Evolutionary conservation across 2,113 vertebrate species (phyloP).

Genomic region (Ascaphus truei): DNA sequence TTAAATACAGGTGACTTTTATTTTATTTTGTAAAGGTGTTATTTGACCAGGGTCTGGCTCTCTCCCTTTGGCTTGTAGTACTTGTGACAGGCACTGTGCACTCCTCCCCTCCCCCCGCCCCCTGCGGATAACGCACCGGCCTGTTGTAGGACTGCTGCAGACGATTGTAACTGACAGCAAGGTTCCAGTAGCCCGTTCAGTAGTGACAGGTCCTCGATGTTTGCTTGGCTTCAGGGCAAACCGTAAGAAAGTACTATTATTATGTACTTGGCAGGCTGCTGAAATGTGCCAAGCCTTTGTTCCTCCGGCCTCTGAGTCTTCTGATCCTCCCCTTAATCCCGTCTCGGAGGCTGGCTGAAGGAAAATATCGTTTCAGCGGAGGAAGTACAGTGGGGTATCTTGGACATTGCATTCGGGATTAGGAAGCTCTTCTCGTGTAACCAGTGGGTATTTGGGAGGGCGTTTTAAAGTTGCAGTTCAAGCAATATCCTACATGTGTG

Average conservation of each 20-base stretch:
- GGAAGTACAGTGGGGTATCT: not conserved
- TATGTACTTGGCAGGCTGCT: not conserved
- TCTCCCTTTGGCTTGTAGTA: not conserved
- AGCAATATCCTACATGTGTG: no score
- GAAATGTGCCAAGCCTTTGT: slow-evolving; percentile 17
- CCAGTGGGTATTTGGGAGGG: not conserved
- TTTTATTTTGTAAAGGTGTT: no score
- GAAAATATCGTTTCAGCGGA: slow-evolving; percentile 12
- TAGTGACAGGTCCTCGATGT: not conserved
- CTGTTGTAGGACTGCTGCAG: not conserved
- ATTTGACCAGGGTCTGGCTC: no score
- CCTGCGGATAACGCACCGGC: not conserved
- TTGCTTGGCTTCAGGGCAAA: slow-evolving; percentile 4
- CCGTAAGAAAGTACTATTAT: not conserved
- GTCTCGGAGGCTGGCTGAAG: not conserved
- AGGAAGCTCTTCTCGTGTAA: not conserved
- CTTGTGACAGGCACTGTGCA: slow-evolving; percentile 3
- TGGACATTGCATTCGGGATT: no score
- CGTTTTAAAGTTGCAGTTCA: no score
- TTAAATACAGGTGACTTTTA: no score
- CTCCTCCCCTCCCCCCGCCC: not conserved
- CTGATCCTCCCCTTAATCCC: not conserved
- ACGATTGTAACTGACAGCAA: not conserved
- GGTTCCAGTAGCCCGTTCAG: not conserved
- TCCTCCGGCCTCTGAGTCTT: not conserved